phyloP scores from a whole-genome alignment of 1,140 invertebrate genomes.

The Sipha flava region DNA sequence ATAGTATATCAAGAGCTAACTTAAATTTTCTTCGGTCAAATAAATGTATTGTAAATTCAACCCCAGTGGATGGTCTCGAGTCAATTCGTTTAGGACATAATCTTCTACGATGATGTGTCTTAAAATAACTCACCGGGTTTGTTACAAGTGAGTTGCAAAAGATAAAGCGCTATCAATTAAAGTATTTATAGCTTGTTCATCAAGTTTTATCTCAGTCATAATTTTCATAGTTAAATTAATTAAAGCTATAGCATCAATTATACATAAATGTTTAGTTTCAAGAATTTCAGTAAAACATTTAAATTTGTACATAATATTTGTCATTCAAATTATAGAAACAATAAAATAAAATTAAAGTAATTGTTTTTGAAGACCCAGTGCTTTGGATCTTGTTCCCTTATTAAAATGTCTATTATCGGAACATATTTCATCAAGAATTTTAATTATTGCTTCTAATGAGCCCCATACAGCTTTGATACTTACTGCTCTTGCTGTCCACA shows the following conservation, averaged over 20 bases:
- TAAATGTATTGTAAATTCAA: not conserved
- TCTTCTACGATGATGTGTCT: not conserved
- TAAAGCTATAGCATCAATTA: not conserved
- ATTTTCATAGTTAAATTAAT: not conserved
- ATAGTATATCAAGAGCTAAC: not conserved
- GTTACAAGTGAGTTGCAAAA: too few species aligned
- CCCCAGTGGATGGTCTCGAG: not conserved
- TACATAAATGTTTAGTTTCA: not conserved
- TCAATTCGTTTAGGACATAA: not conserved
- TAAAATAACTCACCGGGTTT: too few species aligned
- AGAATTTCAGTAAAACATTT: not conserved
- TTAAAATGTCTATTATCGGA: not conserved
- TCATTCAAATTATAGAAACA: not conserved
- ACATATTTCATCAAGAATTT: not conserved
- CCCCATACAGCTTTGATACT: not conserved
- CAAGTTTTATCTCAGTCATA: not conserved
- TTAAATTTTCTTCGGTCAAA: not conserved
- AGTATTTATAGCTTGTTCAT: not conserved
- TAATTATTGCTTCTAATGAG: not conserved
- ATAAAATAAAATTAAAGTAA: slow-evolving; percentile 7
- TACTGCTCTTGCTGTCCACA: not conserved
- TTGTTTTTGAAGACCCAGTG: not conserved
- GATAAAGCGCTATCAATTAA: not conserved
- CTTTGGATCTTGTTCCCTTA: not conserved
- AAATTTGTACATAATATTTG: slow-evolving; percentile 1